Percentiles rank a stretch among this genome's conserved stretches.
These are phyloP conservation scores for Halictus quadricinctus DNA, from an alignment of 2,888 invertebrate genomes.

Conservation along the genomic window DNA sequence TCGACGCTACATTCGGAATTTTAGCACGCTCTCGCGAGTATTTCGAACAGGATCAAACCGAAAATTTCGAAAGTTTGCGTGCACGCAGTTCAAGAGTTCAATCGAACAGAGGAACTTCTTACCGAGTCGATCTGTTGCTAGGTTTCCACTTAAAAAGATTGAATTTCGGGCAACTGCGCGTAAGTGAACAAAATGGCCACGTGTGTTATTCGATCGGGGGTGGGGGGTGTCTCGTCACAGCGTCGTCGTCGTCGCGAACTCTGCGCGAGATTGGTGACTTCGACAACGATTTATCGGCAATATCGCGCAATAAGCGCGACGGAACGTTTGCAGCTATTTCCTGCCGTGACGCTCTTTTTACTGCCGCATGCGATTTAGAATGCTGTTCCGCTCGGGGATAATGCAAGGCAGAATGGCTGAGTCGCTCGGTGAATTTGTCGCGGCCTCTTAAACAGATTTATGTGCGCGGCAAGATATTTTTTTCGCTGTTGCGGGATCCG, in stretches of 20 bases:
- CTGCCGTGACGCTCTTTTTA: slow-evolving; percentile 36
- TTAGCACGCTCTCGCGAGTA: neutral
- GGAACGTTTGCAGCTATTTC: slow-evolving; percentile 42
- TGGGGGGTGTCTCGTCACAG: slow-evolving; percentile 21
- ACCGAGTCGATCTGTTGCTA: slow-evolving; percentile 41
- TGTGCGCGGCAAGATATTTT: slow-evolving; percentile 18
- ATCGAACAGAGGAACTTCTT: slow-evolving; percentile 50
- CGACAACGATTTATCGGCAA: slow-evolving; percentile 60
- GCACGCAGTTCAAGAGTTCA: slow-evolving; percentile 18
- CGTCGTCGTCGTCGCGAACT: slow-evolving; percentile 1
- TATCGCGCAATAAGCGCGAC: slow-evolving; percentile 41
- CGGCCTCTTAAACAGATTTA: slow-evolving; percentile 34
- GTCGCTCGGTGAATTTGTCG: slow-evolving; percentile 35
- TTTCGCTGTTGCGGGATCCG: neutral
- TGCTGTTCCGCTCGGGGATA: slow-evolving; percentile 27
- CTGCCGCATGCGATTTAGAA: slow-evolving; percentile 3
- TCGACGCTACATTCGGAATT: neutral
- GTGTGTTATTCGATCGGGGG: slow-evolving; percentile 21
- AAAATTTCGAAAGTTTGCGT: slow-evolving; percentile 9
- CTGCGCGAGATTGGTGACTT: slow-evolving; percentile 6
- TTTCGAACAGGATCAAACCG: neutral
- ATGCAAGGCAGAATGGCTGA: slow-evolving; percentile 1
- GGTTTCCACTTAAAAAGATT: slow-evolving; percentile 64
- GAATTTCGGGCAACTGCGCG: slow-evolving; percentile 46
- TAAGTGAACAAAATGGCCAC: slow-evolving; percentile 41